A percentile compares a stretch with the other conserved stretches of the same genome.
Evolutionary conservation across 1,140 invertebrate genomes (phyloP).

Genomic region (Drosophila quadrilineata): DNA sequence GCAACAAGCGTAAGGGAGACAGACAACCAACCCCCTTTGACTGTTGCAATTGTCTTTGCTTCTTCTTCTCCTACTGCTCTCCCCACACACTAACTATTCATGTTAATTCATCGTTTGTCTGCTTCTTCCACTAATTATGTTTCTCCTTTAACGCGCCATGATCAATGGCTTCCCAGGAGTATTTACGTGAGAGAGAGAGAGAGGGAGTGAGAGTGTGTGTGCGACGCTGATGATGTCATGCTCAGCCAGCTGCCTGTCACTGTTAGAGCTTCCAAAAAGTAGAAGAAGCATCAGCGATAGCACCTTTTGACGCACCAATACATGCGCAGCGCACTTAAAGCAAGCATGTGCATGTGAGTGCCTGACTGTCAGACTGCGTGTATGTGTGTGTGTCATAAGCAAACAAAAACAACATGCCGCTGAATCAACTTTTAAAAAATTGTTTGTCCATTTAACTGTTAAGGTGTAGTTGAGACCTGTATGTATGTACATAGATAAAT

Average conservation of each 20-base stretch:
- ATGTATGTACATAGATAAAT: neutral
- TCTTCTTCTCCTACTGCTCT: neutral
- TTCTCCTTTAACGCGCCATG: neutral
- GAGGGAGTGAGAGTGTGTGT: neutral
- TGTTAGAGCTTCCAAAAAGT: conserved; percentile 31
- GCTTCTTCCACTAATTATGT: neutral
- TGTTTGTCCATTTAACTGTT: conserved; percentile 46
- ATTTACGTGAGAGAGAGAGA: neutral
- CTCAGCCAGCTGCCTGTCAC: conserved; percentile 18
- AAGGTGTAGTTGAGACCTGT: conserved; percentile 2
- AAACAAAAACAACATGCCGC: conserved; percentile 64
- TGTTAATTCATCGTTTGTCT: too few species aligned
- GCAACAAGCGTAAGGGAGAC: conserved; percentile 12
- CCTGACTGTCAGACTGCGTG: conserved; percentile 20
- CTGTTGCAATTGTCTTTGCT: neutral
- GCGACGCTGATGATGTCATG: conserved; percentile 26
- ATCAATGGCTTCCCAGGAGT: conserved; percentile 43
- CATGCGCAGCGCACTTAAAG: conserved; percentile 50
- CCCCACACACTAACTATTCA: neutral
- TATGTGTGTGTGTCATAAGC: conserved; percentile 46
- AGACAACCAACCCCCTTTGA: neutral
- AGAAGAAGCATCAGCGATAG: conserved; percentile 34
- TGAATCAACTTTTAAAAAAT: conserved; percentile 54
- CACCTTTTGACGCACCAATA: conserved; percentile 44
- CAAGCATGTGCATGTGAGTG: neutral